These are phyloP conservation scores for Sinocyclocheilus maitianheensis DNA, from an alignment of 2,113 vertebrate species.

Conservation along the genomic window DNA sequence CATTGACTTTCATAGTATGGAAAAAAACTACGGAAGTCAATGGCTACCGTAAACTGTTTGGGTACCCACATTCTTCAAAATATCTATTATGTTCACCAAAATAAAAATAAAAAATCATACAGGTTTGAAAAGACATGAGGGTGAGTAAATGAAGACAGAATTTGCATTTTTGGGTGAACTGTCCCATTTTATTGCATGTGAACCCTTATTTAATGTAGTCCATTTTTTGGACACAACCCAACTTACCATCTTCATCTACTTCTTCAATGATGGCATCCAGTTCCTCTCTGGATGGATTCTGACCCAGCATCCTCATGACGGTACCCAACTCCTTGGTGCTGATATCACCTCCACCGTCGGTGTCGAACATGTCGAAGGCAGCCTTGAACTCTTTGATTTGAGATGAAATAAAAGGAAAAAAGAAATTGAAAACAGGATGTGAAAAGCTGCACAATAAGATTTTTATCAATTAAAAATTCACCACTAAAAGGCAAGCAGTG, in stretches of 20 bases:
- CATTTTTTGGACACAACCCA: background rate
- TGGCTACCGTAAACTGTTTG: too few species aligned
- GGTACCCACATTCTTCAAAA: too few species aligned
- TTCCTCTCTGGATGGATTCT: constrained; percentile 96
- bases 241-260: constrained; percentile 96
- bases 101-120: too few species aligned
- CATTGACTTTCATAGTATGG: too few species aligned
- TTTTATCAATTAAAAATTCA: background rate
- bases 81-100: too few species aligned
- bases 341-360: constrained; percentile 96
- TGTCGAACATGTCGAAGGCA: constrained; percentile 98
- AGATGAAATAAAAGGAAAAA: background rate
- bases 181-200: background rate
- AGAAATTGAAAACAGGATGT: background rate
- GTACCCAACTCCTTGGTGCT: constrained; percentile 98
- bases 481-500: background rate
- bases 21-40: too few species aligned
- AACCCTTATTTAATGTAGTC: background rate
- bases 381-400: constrained; percentile 90
- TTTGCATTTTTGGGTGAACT: too few species aligned
- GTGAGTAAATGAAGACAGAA: too few species aligned
- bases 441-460: background rate
- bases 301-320: constrained; percentile 97
- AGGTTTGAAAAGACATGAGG: too few species aligned
- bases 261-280: constrained; percentile 98